phyloP scores from a whole-genome alignment of 2,797 vertebrate genomes.

The Smutsia temminckii region DNA sequence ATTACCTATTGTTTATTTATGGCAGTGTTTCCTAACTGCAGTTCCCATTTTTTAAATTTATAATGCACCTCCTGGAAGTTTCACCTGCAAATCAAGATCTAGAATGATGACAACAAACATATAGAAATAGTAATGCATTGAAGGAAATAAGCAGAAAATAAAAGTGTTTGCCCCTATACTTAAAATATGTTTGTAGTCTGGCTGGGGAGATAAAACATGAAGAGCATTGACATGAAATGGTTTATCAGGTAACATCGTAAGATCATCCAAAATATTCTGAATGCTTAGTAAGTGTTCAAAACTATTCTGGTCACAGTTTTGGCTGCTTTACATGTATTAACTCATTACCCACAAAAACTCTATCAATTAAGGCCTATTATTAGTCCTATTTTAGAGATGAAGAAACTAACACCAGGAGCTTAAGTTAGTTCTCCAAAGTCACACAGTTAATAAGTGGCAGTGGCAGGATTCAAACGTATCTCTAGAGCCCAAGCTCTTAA shows the following conservation, averaged over 20 bases:
- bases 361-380: neutral
- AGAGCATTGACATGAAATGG: neutral
- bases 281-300: conserved; percentile 11
- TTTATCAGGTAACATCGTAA: neutral
- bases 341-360: neutral
- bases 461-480: conserved; percentile 6
- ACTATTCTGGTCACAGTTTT: neutral
- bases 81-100: conserved; percentile 16
- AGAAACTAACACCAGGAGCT: conserved; percentile 16
- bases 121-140: conserved; percentile 3
- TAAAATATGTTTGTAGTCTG: conserved; percentile 27
- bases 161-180: neutral
- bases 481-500: conserved; percentile 11
- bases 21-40: conserved; percentile 13
- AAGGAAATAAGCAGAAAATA: conserved; percentile 42
- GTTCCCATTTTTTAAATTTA: conserved; percentile 11
- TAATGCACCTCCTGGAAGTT: conserved; percentile 31
- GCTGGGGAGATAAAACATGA: neutral
- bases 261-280: neutral
- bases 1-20: conserved; percentile 49
- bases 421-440: neutral
- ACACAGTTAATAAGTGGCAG: conserved; percentile 7
- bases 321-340: neutral
- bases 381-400: conserved; percentile 22
- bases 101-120: neutral